These are phyloP conservation scores for Arion vulgaris DNA, from an alignment of 1,140 invertebrate species.

Conservation along the genomic window DNA sequence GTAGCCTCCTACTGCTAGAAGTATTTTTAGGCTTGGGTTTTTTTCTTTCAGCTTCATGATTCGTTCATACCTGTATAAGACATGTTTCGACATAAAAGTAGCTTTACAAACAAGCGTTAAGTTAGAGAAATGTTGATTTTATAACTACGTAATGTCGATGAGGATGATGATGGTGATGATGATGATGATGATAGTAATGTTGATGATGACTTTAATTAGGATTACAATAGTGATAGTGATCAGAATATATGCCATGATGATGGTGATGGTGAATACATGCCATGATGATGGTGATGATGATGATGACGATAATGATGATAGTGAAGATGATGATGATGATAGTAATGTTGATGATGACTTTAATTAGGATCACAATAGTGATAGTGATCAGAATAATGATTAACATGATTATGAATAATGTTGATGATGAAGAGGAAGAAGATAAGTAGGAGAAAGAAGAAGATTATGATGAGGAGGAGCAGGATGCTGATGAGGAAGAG, in stretches of 20 bases:
- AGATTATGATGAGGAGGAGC: no score
- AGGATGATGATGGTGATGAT: background rate
- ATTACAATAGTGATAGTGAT: background rate
- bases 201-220: background rate
- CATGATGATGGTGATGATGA: background rate
- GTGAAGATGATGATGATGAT: background rate
- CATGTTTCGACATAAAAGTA: background rate
- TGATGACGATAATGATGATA: background rate
- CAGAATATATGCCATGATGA: background rate
- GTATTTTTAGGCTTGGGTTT: slow-evolving; percentile 4
- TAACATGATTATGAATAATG: no score
- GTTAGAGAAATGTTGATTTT: no score
- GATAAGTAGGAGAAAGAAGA: no score
- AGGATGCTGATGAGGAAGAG: no score
- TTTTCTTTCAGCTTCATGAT: slow-evolving; percentile 7
- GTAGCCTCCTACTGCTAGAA: slow-evolving; percentile 93
- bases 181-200: background rate
- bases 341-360: no score
- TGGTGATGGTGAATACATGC: no score
- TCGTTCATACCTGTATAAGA: slow-evolving; percentile 3
- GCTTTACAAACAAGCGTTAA: no score
- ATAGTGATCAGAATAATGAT: no score
- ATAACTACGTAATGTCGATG: slow-evolving; percentile 16
- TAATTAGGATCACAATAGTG: no score
- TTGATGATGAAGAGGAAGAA: no score